Base-by-base conservation (phyloP, 2,113 vertebrate species). In the Megalops atlanticus region DNA sequence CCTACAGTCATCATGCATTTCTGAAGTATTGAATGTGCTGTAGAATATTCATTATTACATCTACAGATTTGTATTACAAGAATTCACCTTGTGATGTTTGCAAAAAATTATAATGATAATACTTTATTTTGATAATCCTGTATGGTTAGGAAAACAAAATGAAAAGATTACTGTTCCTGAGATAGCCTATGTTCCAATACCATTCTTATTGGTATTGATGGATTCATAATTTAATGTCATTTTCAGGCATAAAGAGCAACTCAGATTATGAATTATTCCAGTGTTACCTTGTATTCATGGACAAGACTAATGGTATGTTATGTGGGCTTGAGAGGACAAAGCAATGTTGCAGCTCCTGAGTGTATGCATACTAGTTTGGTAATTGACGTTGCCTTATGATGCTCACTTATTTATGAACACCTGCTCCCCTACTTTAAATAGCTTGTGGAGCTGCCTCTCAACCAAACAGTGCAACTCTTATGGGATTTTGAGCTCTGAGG, bases 331-430 rank as follows among this genome's bases (percentile, higher is more conserved):
- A 11, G 58, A 64, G 58, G 31, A 64, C 58, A 64, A 64, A 64
- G 58, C 58, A 64, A 64, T 64, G 58, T 31, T n/a, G 31, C 58
- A 64, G n/a, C 27, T 27, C 58, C 5, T 24, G 58, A 64, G 58
- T 31, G 58, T 11, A 31, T 31, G 58, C 58, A 64, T 4, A 11
- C 58, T 64, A 24, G 24, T 64, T 64, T 64, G 58, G 58, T 64
- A 31, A 64, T 31, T 64, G 58, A 64, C 58, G 58, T 31, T 38
- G 36, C 15, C 33, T 38, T 38, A 71, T 71, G 18, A 71, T 71
- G 12, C 69, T 38, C 69, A 71, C 69, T 71, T 38, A 71, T 64
- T 31, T 64, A 64, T 64, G 58, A 64, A 64, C 58, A 64, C 58
- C 58, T 64, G 58, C 58, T 64, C 69, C 33, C 3, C 69, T 71